Percentiles rank a stretch among this genome's conserved stretches.
Evolutionary conservation across 2,797 vertebrate genomes (phyloP).

Genomic region (Myotis vivesi): DNA sequence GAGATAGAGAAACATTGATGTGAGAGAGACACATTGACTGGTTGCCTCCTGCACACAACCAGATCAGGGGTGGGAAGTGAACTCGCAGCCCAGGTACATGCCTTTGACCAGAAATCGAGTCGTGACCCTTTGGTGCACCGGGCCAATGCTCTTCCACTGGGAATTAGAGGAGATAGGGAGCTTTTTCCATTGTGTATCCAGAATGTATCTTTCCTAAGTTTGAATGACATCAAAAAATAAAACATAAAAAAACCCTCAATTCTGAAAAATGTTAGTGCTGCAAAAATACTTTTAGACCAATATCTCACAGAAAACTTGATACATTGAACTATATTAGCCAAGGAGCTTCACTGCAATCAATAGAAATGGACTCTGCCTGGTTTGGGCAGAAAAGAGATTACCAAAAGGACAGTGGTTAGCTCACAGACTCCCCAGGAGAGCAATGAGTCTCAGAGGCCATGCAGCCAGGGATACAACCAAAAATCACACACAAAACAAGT

Average conservation of each 20-base stretch:
- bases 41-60: no score
- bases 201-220: not conserved
- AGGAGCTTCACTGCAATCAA: not conserved
- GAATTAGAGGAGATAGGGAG: not conserved
- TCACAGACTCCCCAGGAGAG: not conserved
- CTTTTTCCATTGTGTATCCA: not conserved
- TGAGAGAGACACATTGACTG: no score
- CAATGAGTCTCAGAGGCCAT: not conserved
- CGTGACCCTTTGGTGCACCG: no score
- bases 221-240: constrained; percentile 29
- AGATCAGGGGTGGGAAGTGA: no score
- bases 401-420: not conserved
- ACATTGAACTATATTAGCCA: not conserved
- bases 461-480: not conserved
- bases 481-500: not conserved
- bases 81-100: no score
- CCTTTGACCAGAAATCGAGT: no score
- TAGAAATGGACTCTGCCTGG: not conserved
- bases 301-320: not conserved
- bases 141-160: not conserved
- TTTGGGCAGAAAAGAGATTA: not conserved
- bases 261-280: not conserved
- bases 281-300: not conserved
- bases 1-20: no score
- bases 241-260: not conserved